Conservation (phyloP, 2,113 vertebrate species). For the Phyllostomus discolor region DNA sequence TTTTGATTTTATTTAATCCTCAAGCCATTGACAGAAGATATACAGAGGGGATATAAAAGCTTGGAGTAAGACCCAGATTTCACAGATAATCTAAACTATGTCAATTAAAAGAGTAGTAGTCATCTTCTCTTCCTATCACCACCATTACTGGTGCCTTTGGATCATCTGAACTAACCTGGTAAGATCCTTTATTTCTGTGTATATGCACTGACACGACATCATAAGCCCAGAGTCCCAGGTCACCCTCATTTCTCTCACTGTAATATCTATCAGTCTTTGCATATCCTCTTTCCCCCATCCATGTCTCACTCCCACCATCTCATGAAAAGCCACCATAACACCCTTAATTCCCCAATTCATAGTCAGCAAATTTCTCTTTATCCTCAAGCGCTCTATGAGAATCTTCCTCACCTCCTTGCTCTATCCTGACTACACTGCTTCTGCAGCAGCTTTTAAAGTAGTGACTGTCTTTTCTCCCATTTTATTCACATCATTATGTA, state of each 20-base stretch:
- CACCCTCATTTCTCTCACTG: not conserved
- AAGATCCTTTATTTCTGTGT: not conserved
- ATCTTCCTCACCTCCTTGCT: not conserved
- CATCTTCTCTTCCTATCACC: not conserved
- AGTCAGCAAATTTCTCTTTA: not conserved
- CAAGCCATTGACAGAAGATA: not conserved
- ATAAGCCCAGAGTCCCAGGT: not conserved
- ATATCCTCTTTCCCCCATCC: not conserved
- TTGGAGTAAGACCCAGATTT: not conserved
- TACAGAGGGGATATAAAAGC: not conserved
- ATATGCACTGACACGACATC: not conserved
- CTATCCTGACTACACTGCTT: not conserved
- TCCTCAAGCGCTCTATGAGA: not conserved
- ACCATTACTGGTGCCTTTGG: not conserved
- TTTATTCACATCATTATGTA: not conserved
- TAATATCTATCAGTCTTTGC: not conserved
- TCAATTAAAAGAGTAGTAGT: not conserved
- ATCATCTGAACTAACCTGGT: not conserved
- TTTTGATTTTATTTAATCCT: not conserved
- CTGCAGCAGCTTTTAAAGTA: not conserved
- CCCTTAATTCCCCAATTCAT: not conserved
- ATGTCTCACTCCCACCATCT: too few relatives aligned
- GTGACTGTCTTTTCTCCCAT: not conserved
- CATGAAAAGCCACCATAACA: not conserved
- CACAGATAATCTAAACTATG: not conserved